Evolutionary conservation across 1,140 invertebrate genomes (phyloP).

Genomic region (Cydia pomonella): DNA sequence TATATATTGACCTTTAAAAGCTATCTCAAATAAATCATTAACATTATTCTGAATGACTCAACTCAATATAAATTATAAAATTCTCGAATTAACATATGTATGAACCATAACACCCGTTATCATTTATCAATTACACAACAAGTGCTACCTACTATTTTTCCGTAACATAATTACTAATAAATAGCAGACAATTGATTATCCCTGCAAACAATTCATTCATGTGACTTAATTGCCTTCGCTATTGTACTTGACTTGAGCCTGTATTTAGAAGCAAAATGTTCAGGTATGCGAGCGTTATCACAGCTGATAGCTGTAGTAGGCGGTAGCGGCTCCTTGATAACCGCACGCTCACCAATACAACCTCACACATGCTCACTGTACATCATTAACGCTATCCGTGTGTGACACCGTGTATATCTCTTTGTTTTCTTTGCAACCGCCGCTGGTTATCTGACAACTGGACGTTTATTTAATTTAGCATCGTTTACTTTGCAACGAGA

Average conservation of each 20-base stretch:
- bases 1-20: too few relatives aligned
- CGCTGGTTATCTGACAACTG: slow-evolving; percentile 55
- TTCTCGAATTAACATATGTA: not conserved
- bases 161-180: slow-evolving; percentile 14
- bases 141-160: slow-evolving; percentile 27
- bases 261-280: slow-evolving; percentile 45
- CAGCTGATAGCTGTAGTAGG: slow-evolving; percentile 63
- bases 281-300: slow-evolving; percentile 62
- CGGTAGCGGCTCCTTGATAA: slow-evolving; percentile 57
- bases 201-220: slow-evolving; percentile 51
- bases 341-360: slow-evolving; percentile 36
- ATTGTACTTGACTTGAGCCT: slow-evolving; percentile 40
- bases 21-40: not conserved
- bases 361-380: slow-evolving; percentile 35
- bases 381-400: slow-evolving; percentile 39
- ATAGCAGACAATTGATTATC: slow-evolving; percentile 25
- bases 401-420: slow-evolving; percentile 53
- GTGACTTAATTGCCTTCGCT: slow-evolving; percentile 44
- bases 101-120: not conserved
- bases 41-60: not conserved
- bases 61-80: not conserved
- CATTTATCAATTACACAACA: not conserved
- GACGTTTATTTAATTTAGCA: slow-evolving; percentile 49
- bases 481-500: slow-evolving; percentile 24
- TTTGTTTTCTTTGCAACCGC: slow-evolving; percentile 64